These are phyloP conservation scores for Pseudolycoriella hygida DNA, from an alignment of 2,888 invertebrate genomes.

Conservation along the genomic window DNA sequence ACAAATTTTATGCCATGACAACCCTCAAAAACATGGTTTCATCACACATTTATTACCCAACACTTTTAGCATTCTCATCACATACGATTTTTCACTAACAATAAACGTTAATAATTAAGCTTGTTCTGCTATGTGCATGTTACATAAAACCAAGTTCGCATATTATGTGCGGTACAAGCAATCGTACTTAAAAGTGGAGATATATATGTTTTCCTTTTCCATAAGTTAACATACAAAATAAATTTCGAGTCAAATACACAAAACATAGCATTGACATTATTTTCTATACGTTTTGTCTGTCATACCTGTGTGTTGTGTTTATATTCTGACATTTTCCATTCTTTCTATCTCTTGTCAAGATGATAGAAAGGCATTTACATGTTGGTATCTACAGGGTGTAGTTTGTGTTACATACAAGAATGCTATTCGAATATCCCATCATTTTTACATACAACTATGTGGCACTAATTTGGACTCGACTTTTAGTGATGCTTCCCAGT, in stretches of 20 bases:
- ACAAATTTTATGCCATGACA: not conserved
- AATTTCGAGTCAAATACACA: no score
- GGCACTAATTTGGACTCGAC: no score
- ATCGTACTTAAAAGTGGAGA: no score
- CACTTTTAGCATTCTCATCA: not conserved
- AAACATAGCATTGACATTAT: not conserved
- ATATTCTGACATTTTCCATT: not conserved
- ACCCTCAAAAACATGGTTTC: not conserved
- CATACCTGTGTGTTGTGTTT: not conserved
- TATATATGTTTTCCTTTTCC: no score
- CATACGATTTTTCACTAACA: constrained; percentile 1
- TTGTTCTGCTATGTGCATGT: not conserved
- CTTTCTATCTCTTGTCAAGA: not conserved
- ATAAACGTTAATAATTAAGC: constrained; percentile 1
- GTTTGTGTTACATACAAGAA: not conserved
- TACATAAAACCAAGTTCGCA: not conserved
- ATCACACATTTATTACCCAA: not conserved
- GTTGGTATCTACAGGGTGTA: not conserved
- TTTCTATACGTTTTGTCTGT: not conserved
- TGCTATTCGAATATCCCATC: not conserved
- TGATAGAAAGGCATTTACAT: not conserved
- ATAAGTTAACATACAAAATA: no score
- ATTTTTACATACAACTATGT: no score
- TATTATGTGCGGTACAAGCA: not conserved
- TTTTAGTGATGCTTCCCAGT: no score